Base-by-base conservation (phyloP, 2,113 vertebrate species). In the Oncorhynchus kisutch region DNA sequence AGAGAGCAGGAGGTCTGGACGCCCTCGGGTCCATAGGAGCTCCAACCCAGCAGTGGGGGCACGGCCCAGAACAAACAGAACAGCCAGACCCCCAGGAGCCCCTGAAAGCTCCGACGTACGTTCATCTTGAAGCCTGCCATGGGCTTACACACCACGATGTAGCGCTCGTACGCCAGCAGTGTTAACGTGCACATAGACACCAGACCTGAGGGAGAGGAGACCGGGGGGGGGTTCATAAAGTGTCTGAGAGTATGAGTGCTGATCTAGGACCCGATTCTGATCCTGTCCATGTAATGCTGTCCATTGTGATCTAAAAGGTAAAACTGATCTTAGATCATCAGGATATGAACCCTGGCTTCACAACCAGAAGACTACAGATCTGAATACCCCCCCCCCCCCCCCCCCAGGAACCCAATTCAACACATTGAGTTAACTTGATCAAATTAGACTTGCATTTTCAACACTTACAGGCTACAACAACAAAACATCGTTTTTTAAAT, bases 31-130 rank as follows among this genome's bases (percentile, higher is more conserved):
- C 89, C 85, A 7, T 89, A 92, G 4, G 90, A 89, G 83, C 90
- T 93, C 90, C 93, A 94, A 27, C 84, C 92, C n/a, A 92, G 60
- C n/a, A 93, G 70, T 0, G 74, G 86, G 2, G 77, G 70, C 22
- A 87, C 84, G 1, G 90, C 86, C 92, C 91, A 92, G 45, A 89
- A 89, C 79, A 94, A 82, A 78, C 93, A 93, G 80, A 88, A 93
- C 74, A 87, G 54, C 90, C 92, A 92, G 24, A 89, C 84, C 2
- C 87, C 87, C 8, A 87, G 16, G 0, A 94, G 80, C 2, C 89
- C 88, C 9, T 79, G 68, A 14, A 76, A 59, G 85, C 87, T 89
- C 70, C 92, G 84, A 20, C 62, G 62, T 68, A 85, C 74, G 62
- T 62, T 91, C 64, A 93, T 2, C 76, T 89, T 91, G 13, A 92